Evolutionary conservation across 1,140 invertebrate genomes (phyloP), one percentile per base, ranked within the genome.

Genomic region (Drosophila sturtevanti): DNA sequence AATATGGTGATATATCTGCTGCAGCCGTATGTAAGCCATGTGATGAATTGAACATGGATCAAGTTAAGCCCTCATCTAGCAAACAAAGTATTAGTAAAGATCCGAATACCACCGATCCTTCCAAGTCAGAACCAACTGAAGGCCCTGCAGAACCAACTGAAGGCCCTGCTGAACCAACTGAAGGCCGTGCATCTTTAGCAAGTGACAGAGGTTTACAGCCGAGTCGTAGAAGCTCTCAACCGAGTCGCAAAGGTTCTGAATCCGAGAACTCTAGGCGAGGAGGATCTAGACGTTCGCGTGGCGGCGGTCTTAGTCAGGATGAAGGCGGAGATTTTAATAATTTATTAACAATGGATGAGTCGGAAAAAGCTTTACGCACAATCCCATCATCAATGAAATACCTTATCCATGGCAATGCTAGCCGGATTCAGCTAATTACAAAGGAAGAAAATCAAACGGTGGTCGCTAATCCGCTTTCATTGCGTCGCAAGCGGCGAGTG

Each of bases 311-410:
- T n/a, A 71, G 41, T 10, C n/a, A 6, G 0, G 27, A 38, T 38
- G 9, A 22, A 10, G 6, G 10, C 9, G 14, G 9, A 1, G 27
- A 44, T 44, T 4, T 18, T 9, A 16, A 14, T 27, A 18, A 35
- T n/a, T 1, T n/a, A 0, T 2, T 18, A 21, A 10, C 35, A 1
- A 0, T 22, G 2, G 21, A 31, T 12, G 54, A 72, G 0, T 2
- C 14, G 0, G 18, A 59, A 14, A 31, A 63, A 4, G 34, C 54
- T 2, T 48, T 72, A 5, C 59, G 48, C 48, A 63, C 72, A 24
- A 52, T 75, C 9, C 76, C 76, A 5, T 72, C 62, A 0, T 56
- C 65, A 12, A 18, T 84, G 24, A 11, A 60, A 0, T 5, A 68
- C 2, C n/a, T 65, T 9, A 14, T 61, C 7, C 31, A 34, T 12